phyloP scores from a whole-genome alignment of 2,113 vertebrate genomes.

The Dicentrarchus labrax region DNA sequence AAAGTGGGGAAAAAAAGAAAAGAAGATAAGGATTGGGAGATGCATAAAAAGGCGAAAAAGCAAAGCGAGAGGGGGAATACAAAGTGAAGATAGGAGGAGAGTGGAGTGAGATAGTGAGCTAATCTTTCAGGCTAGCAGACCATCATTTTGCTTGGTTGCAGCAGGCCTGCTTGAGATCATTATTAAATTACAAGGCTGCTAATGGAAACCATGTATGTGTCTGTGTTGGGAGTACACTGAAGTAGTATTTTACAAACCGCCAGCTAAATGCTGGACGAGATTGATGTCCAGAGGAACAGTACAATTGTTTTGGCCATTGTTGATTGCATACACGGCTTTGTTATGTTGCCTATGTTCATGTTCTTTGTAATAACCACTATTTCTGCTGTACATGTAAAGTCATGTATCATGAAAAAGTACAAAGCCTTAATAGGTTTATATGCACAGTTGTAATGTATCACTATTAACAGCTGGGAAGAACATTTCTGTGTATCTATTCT shows the following conservation, averaged over 20 bases:
- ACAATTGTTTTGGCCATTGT: slow-evolving; percentile 2
- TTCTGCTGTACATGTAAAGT: neutral
- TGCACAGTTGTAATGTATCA: neutral
- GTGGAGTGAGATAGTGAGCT: neutral
- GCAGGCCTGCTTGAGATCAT: slow-evolving; percentile 62
- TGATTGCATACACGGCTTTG: slow-evolving; percentile 23
- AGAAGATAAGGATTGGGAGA: neutral
- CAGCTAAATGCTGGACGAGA: slow-evolving; percentile 20
- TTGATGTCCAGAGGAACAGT: slow-evolving; percentile 14
- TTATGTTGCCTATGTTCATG: neutral
- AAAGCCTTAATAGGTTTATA: neutral
- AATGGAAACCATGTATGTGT: slow-evolving; percentile 69
- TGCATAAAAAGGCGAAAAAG: neutral
- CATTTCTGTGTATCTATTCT: too few species aligned
- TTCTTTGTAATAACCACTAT: too few species aligned
- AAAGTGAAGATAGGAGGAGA: slow-evolving; percentile 16
- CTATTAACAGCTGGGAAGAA: neutral
- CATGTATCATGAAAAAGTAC: neutral
- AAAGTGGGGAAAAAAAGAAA: neutral
- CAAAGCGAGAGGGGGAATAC: neutral
- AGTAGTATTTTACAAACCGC: slow-evolving; percentile 53
- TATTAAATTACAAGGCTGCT: slow-evolving; percentile 77
- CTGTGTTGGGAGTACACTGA: slow-evolving; percentile 62
- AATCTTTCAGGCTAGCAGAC: slow-evolving; percentile 47
- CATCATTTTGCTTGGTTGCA: slow-evolving; percentile 56